Evolutionary conservation across 2,888 invertebrate species (phyloP), one percentile per base, ranked within the genome.

Genomic region (Leptopilina drosophilae): DNA sequence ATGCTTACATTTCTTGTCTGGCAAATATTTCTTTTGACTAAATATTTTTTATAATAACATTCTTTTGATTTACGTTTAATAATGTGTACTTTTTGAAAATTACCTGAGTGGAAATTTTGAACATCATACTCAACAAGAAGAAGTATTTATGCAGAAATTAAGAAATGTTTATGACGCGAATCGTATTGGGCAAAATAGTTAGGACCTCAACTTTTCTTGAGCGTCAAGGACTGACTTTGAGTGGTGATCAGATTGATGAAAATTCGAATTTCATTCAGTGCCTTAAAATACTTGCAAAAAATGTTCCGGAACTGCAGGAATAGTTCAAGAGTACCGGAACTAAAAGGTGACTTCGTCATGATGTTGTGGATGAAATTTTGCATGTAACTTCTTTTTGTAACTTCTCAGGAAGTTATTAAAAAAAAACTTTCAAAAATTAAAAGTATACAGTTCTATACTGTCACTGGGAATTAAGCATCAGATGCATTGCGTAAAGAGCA

Each of bases 401-500:
- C n/a, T n/a, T 33, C 33, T 33, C 33, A 59, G 14, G 49, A 75
- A 20, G 46, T 80, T 9, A 12, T 62, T 46, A 42, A 20, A 20
- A 20, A n/a, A n/a, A 20, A 20, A 20, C 1, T 20, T 20, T 20
- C 20, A 76, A 20, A 56, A 62, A 78, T 80, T 46, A 78, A 73
- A 26, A 56, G 64, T 26, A 56, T 46, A 15, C 62, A 59, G 53
- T 66, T 66, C 12, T 78, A 73, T 64, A 64, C 77, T 20, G 53
- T 80, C 46, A 80, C 78, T 42, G 12, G 65, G 11, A 78, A 80
- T 56, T 76, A 80, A 80, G 64, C 80, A 1, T 78, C 76, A 14
- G 76, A 78, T 80, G 46, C 46, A 62, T 69, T 77, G 1, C 56
- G 76, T 67, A 46, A 64, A 64, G 81, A 81, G 62, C 66, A 81